Percentiles rank a stretch among this genome's conserved stretches.
Conservation (phyloP, 2,888 invertebrate genomes). For the Acrobasis consociella region DNA sequence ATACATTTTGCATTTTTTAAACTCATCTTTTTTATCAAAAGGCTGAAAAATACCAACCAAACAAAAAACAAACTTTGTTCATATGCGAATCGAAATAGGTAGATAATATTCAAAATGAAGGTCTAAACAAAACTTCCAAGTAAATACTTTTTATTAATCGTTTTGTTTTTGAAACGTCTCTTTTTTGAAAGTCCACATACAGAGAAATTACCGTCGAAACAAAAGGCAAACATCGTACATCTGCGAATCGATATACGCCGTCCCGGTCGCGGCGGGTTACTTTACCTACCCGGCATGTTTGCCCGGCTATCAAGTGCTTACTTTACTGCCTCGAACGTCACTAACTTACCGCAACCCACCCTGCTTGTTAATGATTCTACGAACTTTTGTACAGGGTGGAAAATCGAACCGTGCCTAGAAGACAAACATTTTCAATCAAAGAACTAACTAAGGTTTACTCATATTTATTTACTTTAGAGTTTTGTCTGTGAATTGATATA, state of each 20-base stretch:
- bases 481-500: too few species aligned
- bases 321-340: conserved; percentile 62
- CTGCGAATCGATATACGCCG: conserved; percentile 44
- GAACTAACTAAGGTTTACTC: too few species aligned
- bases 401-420: background rate
- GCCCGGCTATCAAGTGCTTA: conserved; percentile 71
- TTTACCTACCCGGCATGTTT: conserved; percentile 49
- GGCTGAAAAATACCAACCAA: too few species aligned
- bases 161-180: background rate
- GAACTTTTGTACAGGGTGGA: background rate
- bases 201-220: background rate
- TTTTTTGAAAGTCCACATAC: background rate
- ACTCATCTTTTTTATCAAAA: too few species aligned
- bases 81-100: too few species aligned
- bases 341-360: conserved; percentile 73
- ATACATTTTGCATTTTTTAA: too few species aligned
- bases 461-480: too few species aligned
- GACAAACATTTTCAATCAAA: too few species aligned
- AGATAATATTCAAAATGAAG: too few species aligned
- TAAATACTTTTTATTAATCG: too few species aligned
- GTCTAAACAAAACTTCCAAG: too few species aligned
- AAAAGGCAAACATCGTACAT: conserved; percentile 45
- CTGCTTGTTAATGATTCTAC: conserved; percentile 60
- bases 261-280: conserved; percentile 41
- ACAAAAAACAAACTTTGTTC: too few species aligned